Base-by-base conservation (phyloP, 1,140 invertebrate species). In the Lepidurus apus region DNA sequence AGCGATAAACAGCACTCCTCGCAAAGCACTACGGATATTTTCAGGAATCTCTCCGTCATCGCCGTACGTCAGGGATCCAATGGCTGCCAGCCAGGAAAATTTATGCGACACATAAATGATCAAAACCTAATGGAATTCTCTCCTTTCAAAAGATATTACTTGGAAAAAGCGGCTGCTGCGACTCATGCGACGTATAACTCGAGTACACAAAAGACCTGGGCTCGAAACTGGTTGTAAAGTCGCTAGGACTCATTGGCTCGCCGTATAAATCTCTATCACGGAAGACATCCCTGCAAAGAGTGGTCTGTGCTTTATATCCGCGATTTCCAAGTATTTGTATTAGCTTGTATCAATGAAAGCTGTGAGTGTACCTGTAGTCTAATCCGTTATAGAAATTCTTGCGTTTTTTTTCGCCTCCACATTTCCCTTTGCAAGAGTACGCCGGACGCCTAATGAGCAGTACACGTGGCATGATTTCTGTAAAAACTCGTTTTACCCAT, bases 1-100 rank as follows among this genome's bases (percentile, higher is more conserved):
- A 26, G 96, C 96, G 84, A 98, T 98, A 87, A 97, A 98, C 81
- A 94, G 88, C 34, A 98, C 95, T 80, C 95, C 95, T 85, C 97
- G 91, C 65, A 99, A 88, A 47, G 96, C 96, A 75, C 93, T 92
- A 79, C 95, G 88, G 24, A 98, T 91, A 83, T 97, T 95, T 3
- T 93, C 91, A 1, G 79, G 79, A 76, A 80, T 73, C 34, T 79
- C 74, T 44, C 77, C 79, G 26, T 80, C 79, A 26, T 79, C 78
- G 7, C 78, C 78, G 43, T 79, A 79, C 26, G 78, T 79, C 53
- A 79, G 45, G 24, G 78, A 47, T 21, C 78, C 74, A 45, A 79
- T 75, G 34, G 44, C 78, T 79, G n/a, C 11, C 42, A 74, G 34
- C 43, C 21, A 42, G 34, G 34, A 65, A 21, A n/a, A n/a, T 65